These are phyloP conservation scores for Zeus faber DNA, from an alignment of 2,113 vertebrate genomes.

Conservation along the genomic window DNA sequence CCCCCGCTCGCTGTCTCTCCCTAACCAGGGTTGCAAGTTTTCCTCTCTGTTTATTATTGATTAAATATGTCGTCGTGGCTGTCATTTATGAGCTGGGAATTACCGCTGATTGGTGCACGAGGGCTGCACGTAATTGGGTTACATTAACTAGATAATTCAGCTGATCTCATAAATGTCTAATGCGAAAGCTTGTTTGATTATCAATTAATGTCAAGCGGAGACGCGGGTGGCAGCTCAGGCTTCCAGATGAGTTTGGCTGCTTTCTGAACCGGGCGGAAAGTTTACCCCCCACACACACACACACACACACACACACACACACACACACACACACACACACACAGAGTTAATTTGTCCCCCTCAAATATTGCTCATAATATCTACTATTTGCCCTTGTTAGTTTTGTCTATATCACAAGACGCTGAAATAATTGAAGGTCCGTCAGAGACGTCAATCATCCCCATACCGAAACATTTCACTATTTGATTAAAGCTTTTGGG, in stretches of 20 bases:
- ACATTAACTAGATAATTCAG: slow-evolving; percentile 71
- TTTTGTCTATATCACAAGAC: no score
- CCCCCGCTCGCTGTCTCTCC: slow-evolving; percentile 10
- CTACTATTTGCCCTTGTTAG: no score
- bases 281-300: no score
- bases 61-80: slow-evolving; percentile 49
- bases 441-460: no score
- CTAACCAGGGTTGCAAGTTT: slow-evolving; percentile 41
- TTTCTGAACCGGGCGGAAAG: slow-evolving; percentile 8
- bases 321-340: no score
- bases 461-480: no score
- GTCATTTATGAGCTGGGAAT: slow-evolving; percentile 59
- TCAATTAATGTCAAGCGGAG: slow-evolving; percentile 68
- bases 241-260: slow-evolving; percentile 29
- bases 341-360: no score
- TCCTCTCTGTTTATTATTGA: slow-evolving; percentile 65
- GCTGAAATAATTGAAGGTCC: no score
- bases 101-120: slow-evolving; percentile 65
- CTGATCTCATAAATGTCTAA: slow-evolving; percentile 70
- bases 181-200: slow-evolving; percentile 68
- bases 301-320: no score
- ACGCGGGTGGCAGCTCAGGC: slow-evolving; percentile 42
- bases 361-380: no score
- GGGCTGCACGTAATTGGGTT: slow-evolving; percentile 69
- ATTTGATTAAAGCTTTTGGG: not conserved